Conservation (phyloP, 2,888 invertebrate genomes). For the Caradrina kadenii region DNA sequence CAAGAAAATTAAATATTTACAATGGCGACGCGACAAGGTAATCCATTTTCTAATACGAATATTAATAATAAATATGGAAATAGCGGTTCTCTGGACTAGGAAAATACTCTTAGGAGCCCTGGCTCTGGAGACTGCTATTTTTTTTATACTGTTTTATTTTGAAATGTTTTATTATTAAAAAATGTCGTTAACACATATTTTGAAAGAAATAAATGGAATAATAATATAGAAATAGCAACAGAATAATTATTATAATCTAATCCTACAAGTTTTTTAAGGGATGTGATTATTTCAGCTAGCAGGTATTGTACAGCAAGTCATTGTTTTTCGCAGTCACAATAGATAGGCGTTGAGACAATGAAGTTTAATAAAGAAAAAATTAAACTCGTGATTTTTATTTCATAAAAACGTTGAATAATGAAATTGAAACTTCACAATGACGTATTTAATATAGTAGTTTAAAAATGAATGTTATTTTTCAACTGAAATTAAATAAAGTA, state of each 20-base stretch:
- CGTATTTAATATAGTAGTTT: constrained; percentile 1
- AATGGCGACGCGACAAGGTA: background rate
- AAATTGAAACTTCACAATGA: background rate
- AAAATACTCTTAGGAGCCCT: too few species aligned
- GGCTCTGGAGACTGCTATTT: too few species aligned
- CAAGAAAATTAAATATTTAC: constrained; percentile 13
- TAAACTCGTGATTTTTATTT: background rate
- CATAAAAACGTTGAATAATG: background rate
- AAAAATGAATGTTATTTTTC: background rate
- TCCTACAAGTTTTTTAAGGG: constrained; percentile 6
- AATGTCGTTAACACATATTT: too few species aligned
- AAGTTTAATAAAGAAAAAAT: constrained; percentile 1
- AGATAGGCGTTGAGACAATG: background rate
- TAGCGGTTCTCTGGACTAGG: background rate
- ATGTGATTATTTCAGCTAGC: background rate
- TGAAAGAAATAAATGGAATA: too few species aligned
- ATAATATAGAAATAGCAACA: too few species aligned
- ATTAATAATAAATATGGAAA: background rate
- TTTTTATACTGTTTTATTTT: too few species aligned
- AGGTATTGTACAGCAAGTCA: constrained; percentile 4
- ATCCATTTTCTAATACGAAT: background rate
- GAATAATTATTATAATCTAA: constrained; percentile 2
- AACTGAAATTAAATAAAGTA: constrained; percentile 18
- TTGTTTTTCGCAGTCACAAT: background rate
- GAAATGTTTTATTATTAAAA: too few species aligned